Percentiles rank a stretch among this genome's conserved stretches.
Conservation (phyloP, 2,113 vertebrate genomes). For the Callipepla squamata region DNA sequence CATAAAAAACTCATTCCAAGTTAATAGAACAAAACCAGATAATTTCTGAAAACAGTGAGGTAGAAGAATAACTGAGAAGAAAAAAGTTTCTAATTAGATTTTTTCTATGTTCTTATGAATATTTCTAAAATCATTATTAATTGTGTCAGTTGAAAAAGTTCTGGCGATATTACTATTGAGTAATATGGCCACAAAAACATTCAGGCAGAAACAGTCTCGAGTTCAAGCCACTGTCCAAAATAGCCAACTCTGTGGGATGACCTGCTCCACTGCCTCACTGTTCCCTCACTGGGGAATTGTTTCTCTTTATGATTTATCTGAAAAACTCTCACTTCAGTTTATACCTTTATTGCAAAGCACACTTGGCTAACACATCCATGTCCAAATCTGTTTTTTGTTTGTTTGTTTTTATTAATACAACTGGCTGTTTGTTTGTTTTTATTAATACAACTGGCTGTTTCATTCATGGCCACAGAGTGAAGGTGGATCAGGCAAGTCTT, state of each 20-base stretch:
- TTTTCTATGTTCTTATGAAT: not conserved
- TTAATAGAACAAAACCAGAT: not conserved
- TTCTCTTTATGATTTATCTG: not conserved
- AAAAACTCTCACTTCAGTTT: not conserved
- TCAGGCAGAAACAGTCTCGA: not conserved
- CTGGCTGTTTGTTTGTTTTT: not conserved
- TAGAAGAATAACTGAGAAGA: not conserved
- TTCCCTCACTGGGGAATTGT: not conserved
- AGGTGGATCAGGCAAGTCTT: not conserved
- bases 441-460: not conserved
- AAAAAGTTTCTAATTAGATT: not conserved
- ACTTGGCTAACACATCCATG: not conserved
- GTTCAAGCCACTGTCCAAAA: not conserved
- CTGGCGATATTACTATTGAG: not conserved
- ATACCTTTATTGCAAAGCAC: not conserved
- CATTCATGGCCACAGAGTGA: not conserved
- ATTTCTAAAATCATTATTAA: not conserved
- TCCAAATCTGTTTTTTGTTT: rapidly evolving
- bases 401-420: too few relatives aligned
- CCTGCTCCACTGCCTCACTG: not conserved
- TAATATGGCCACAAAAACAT: not conserved
- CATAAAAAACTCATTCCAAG: not conserved
- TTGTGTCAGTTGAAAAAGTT: not conserved
- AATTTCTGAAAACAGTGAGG: not conserved
- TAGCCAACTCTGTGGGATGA: not conserved